Evolutionary conservation across 2,888 invertebrate species (phyloP), one percentile per base, ranked within the genome.

Genomic region (Archips crataeganus): DNA sequence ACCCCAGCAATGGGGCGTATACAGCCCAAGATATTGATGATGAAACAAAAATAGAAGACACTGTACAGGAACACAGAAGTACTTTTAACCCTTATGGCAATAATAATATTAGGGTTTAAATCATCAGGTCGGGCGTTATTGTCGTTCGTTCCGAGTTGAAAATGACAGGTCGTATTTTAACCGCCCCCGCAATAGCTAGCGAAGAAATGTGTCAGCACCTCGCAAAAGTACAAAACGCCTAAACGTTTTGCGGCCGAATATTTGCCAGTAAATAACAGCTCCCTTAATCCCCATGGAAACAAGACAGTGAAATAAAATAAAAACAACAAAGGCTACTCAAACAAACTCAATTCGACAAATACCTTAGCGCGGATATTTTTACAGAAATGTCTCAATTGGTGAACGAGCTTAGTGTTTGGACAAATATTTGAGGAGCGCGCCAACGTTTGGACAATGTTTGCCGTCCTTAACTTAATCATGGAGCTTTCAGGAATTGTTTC

Each of bases 351-450:
- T 10, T 36, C 60, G 23, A n/a, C 49, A 61, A 62, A 62, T 10
- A 69, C 34, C n/a, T 34, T 42, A 6, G 64, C 47, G 13, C 45
- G 4, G 61, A 32, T 62, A 51, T 72, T 72, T 67, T 34, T 62
- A 6, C 34, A 73, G 42, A 64, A 68, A 63, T 59, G 15, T 69
- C 64, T 64, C 73, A 64, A 64, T 73, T 39, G 39, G 32, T 42
- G 13, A 51, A 54, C 13, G 10, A n/a, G 34, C 51, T 49, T 65
- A 74, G 69, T 70, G 59, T 51, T 74, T 11, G 60, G 6, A 32
- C 69, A 74, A 74, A 74, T 60, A 65, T 74, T 74, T 49, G 74
- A 64, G 13, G 39, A 65, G 72, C 68, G 59, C 59, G 47, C 71
- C 66, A 71, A 67, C 59, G 47, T 73, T 64, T 64, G 73, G 15